Evolutionary conservation across 2,888 invertebrate species (phyloP).

Genomic region (Blastobasis adustella): DNA sequence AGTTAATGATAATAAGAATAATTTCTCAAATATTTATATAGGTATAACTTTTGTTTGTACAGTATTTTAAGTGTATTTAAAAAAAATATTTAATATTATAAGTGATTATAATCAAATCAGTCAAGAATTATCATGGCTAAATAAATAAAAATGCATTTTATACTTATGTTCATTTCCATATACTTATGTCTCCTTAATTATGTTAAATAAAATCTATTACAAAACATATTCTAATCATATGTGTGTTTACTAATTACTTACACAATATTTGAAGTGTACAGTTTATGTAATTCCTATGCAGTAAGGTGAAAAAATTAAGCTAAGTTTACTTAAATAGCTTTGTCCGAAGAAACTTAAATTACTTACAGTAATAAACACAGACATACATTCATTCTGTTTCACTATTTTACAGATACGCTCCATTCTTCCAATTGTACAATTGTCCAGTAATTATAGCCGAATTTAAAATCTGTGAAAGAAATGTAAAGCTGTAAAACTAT

Average conservation of each 20-base stretch:
- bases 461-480: not conserved
- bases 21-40: too few species aligned
- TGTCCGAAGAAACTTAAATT: constrained; percentile 4
- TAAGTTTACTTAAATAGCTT: constrained; percentile 3
- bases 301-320: not conserved
- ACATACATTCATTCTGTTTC: constrained; percentile 14
- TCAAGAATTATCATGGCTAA: too few species aligned
- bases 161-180: constrained; percentile 10
- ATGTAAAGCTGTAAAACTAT: too few species aligned
- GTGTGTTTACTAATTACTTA: constrained; percentile 3
- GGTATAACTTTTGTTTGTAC: too few species aligned
- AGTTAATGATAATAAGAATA: too few species aligned
- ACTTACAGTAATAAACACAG: constrained; percentile 10
- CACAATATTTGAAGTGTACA: constrained; percentile 2
- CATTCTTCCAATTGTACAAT: constrained; percentile 20
- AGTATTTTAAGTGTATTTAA: too few species aligned
- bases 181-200: constrained; percentile 25
- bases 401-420: constrained; percentile 13
- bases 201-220: not conserved
- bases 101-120: too few species aligned
- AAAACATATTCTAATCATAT: too few species aligned
- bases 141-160: too few species aligned
- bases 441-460: too few species aligned
- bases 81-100: too few species aligned
- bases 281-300: not conserved